A percentile compares a stretch with the other conserved stretches of the same genome.
These are phyloP conservation scores for Rhinoraja longicauda DNA, from an alignment of 2,797 vertebrate species.

Conservation along the genomic window DNA sequence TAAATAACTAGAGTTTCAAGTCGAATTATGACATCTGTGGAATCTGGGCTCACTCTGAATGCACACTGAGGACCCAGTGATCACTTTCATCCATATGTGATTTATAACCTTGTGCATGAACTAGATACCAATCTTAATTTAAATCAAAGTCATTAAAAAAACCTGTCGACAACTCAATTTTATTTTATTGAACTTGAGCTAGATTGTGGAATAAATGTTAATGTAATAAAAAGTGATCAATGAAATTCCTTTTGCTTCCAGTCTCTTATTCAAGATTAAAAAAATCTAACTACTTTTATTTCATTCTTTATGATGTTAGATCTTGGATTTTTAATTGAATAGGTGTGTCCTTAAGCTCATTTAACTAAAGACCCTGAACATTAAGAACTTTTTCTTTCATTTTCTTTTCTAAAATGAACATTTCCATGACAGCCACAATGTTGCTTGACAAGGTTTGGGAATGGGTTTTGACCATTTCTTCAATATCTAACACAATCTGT, in stretches of 20 bases:
- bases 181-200: conserved; percentile 34
- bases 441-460: not conserved
- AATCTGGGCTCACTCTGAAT: not conserved
- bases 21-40: not conserved
- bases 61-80: not conserved
- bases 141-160: conserved; percentile 15
- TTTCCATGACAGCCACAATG: not conserved
- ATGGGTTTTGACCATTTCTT: not conserved
- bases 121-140: not conserved
- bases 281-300: conserved; percentile 3
- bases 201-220: conserved; percentile 22
- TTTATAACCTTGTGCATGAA: conserved; percentile 13
- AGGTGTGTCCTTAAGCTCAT: conserved; percentile 24
- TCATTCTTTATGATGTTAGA: not conserved
- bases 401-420: conserved; percentile 10
- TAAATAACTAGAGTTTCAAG: not conserved
- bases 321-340: conserved; percentile 6
- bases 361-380: not conserved
- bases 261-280: conserved; percentile 10
- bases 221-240: conserved; percentile 25
- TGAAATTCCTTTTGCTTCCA: conserved; percentile 3
- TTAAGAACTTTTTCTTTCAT: not conserved
- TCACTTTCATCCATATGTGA: not conserved
- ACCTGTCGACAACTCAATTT: not conserved
- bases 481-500: not conserved